A percentile compares a stretch with the other conserved stretches of the same genome.
These are phyloP conservation scores for Metalampra italica DNA, from an alignment of 2,888 invertebrate genomes.

Conservation along the genomic window DNA sequence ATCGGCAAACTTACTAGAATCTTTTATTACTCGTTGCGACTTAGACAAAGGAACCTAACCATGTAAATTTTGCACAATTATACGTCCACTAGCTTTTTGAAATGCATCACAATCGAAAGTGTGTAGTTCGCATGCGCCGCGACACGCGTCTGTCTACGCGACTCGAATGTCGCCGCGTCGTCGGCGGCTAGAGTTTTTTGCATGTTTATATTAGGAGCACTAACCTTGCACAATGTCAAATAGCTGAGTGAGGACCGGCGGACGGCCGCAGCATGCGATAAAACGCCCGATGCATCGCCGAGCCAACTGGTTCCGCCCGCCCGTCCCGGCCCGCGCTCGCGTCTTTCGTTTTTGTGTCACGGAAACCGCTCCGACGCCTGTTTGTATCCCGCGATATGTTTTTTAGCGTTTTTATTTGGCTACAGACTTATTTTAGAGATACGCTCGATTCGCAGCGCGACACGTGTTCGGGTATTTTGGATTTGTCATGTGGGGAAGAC, in stretches of 20 bases:
- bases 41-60: constrained; percentile 40
- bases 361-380: constrained; percentile 31
- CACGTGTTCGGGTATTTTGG: neutral
- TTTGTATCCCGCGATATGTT: constrained; percentile 1
- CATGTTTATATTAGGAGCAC: constrained; percentile 75
- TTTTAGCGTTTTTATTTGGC: constrained; percentile 16
- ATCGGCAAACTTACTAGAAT: constrained; percentile 23
- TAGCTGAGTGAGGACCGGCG: constrained; percentile 50
- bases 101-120: constrained; percentile 67
- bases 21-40: constrained; percentile 20
- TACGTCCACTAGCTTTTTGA: constrained; percentile 36
- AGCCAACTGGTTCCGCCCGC: constrained; percentile 52
- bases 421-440: neutral
- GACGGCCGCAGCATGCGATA: constrained; percentile 36
- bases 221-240: constrained; percentile 78
- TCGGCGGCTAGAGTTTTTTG: constrained; percentile 44
- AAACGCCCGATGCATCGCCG: constrained; percentile 34
- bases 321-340: constrained; percentile 22
- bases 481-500: neutral
- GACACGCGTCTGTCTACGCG: constrained; percentile 39
- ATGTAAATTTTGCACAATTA: constrained; percentile 23
- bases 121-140: constrained; percentile 56
- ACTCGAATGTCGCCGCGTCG: constrained; percentile 32
- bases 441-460: neutral
- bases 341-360: constrained; percentile 51